These are phyloP conservation scores for Chiroxiphia lanceolata DNA, from an alignment of 2,797 vertebrate species.

Conservation along the genomic window DNA sequence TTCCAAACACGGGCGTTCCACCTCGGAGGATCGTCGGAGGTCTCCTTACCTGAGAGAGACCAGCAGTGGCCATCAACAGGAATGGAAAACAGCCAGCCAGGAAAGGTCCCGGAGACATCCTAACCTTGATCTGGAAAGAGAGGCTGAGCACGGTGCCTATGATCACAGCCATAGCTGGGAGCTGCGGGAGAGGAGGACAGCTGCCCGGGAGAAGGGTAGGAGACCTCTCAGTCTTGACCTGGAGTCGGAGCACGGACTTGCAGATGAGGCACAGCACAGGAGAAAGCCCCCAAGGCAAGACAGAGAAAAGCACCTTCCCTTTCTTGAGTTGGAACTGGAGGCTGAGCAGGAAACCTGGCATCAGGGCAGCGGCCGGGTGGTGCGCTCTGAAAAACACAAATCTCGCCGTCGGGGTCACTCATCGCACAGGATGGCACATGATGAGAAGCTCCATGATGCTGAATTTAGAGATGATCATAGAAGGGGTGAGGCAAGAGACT, in stretches of 20 bases:
- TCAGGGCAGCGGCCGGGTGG: neutral
- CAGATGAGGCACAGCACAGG: neutral
- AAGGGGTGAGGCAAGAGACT: constrained; percentile 59
- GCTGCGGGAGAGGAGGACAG: neutral
- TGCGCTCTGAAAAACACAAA: neutral
- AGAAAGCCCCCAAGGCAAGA: constrained; percentile 72
- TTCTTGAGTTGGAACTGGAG: constrained; percentile 61
- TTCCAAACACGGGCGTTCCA: neutral
- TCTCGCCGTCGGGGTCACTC: neutral
- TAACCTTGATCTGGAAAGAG: neutral
- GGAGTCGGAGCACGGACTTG: neutral
- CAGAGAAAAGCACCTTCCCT: constrained; percentile 70
- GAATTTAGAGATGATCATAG: constrained; percentile 10
- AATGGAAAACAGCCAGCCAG: neutral
- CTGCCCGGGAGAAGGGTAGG: neutral
- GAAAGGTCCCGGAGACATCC: neutral
- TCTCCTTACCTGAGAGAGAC: neutral
- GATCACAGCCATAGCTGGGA: constrained; percentile 19
- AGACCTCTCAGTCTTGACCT: constrained; percentile 11
- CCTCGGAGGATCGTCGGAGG: neutral
- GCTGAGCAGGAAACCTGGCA: constrained; percentile 29
- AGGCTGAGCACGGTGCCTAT: fast-evolving
- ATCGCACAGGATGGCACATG: neutral
- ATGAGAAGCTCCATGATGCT: neutral
- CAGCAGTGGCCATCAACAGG: neutral